A percentile compares a stretch with the other conserved stretches of the same genome.
These are phyloP conservation scores for Cyclargus thomasi DNA, from an alignment of 1,140 invertebrate species.

Conservation along the genomic window DNA sequence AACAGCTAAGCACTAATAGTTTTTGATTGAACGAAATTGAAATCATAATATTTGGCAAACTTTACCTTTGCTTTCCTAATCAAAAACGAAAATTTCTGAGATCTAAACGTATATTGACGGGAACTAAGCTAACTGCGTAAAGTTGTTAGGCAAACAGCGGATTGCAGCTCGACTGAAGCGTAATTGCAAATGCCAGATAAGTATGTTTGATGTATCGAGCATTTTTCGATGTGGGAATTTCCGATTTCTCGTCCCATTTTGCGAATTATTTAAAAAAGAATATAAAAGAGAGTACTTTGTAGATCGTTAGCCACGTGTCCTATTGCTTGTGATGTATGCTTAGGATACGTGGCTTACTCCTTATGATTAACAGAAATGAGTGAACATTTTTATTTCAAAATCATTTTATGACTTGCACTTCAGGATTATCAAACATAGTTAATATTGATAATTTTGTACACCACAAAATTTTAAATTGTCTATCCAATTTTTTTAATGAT, in stretches of 20 bases:
- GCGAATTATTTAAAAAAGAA: too few species aligned
- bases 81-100: not conserved
- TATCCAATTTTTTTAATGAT: too few species aligned
- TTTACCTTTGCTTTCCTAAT: not conserved
- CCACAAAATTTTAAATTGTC: too few species aligned
- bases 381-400: too few species aligned
- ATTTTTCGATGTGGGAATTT: not conserved
- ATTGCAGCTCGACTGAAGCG: not conserved
- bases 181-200: conserved; percentile 1
- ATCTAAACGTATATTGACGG: not conserved
- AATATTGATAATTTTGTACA: too few species aligned
- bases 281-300: too few species aligned
- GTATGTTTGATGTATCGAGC: not conserved
- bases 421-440: too few species aligned
- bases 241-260: not conserved
- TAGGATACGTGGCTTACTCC: too few species aligned
- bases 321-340: too few species aligned
- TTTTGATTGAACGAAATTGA: not conserved
- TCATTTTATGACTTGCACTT: too few species aligned
- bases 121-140: not conserved
- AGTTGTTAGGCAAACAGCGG: not conserved
- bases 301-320: too few species aligned
- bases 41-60: not conserved
- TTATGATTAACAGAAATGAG: too few species aligned
- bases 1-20: not conserved